A percentile compares a stretch with the other conserved stretches of the same genome.
These are phyloP conservation scores for Micropterix aruncella DNA, from an alignment of 2,888 invertebrate genomes.

Conservation along the genomic window DNA sequence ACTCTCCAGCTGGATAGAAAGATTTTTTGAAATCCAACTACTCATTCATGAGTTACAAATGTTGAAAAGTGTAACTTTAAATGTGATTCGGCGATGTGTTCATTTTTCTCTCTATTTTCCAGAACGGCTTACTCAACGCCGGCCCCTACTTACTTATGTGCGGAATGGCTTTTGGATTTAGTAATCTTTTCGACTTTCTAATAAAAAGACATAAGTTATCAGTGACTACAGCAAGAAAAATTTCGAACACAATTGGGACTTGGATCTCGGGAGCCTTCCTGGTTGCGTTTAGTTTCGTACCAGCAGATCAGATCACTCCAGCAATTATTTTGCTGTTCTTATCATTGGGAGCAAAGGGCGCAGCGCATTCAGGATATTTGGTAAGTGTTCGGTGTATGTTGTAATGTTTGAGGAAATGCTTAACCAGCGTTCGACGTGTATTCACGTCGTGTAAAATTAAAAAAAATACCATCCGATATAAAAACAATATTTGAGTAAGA, in stretches of 20 bases:
- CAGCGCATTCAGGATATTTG: neutral
- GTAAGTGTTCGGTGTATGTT: too few species aligned
- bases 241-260: neutral
- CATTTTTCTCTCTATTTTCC: too few species aligned
- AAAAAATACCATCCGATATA: too few species aligned
- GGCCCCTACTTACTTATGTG: neutral
- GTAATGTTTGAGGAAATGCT: neutral
- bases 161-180: neutral
- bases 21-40: too few species aligned
- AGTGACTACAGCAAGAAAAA: neutral
- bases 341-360: neutral
- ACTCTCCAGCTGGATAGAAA: too few species aligned
- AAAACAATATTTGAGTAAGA: too few species aligned
- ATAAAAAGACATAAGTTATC: neutral
- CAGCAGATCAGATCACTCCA: neutral
- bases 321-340: neutral
- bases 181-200: neutral
- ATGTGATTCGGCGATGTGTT: too few species aligned
- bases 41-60: too few species aligned
- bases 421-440: neutral
- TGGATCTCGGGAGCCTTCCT: neutral
- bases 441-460: too few species aligned
- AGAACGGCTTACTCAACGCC: neutral
- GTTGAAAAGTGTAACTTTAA: too few species aligned
- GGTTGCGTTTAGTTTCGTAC: neutral